Conservation (phyloP, 1,140 invertebrate species). For the Brachionus angularis region DNA sequence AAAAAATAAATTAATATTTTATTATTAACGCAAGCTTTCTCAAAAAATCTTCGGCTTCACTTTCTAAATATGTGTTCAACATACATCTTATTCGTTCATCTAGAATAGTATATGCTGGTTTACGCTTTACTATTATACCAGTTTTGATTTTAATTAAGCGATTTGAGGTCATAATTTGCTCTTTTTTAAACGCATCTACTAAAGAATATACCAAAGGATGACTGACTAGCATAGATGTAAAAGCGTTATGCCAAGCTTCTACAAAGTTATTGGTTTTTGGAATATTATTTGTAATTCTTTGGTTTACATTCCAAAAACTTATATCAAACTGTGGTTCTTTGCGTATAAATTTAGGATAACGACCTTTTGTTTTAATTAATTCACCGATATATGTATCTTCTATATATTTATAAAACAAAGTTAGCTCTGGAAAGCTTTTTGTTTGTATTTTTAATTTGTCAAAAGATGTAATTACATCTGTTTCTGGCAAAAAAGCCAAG, state of each 20-base stretch:
- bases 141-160: conserved; percentile 2
- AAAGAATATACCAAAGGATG: neutral
- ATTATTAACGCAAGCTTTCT: neutral
- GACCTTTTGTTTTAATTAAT: too few species aligned
- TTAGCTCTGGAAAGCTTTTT: too few species aligned
- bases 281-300: too few species aligned
- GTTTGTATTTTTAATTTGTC: too few species aligned
- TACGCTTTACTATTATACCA: conserved; percentile 1
- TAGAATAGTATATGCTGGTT: conserved; percentile 9
- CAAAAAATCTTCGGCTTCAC: conserved; percentile 2
- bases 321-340: too few species aligned
- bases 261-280: too few species aligned
- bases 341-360: too few species aligned
- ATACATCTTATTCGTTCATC: neutral
- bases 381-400: too few species aligned
- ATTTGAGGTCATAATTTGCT: neutral
- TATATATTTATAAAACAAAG: too few species aligned
- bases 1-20: conserved; percentile 15
- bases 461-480: too few species aligned
- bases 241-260: neutral
- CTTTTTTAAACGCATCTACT: conserved; percentile 9
- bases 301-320: too few species aligned
- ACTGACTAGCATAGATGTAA: conserved; percentile 1
- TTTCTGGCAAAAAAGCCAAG: too few species aligned
- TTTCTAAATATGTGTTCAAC: neutral